A percentile compares a stretch with the other conserved stretches of the same genome.
Evolutionary conservation across 2,113 vertebrate genomes (phyloP).

Genomic region (Beaufortia kweichowensis): DNA sequence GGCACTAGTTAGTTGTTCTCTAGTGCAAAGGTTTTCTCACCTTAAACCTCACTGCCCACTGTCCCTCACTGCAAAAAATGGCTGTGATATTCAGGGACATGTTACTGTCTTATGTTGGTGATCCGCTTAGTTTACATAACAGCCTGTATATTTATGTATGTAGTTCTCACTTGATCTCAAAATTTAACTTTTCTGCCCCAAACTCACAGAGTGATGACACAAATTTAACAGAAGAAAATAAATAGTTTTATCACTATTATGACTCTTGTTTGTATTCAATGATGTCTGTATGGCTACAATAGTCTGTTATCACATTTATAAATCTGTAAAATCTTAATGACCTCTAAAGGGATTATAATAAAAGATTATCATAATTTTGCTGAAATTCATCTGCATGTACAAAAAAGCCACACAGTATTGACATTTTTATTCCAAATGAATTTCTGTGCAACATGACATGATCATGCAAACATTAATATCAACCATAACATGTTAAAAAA

Average conservation of each 20-base stretch:
- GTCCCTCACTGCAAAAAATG: slow-evolving; percentile 34
- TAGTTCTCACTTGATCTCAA: slow-evolving; percentile 66
- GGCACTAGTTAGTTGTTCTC: slow-evolving; percentile 41
- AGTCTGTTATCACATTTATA: no score
- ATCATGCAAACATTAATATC: background rate
- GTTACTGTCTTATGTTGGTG: slow-evolving; percentile 62
- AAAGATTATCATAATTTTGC: no score
- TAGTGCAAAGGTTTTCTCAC: slow-evolving; percentile 42
- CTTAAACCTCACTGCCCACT: slow-evolving; percentile 38
- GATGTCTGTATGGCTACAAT: background rate
- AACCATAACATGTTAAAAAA: background rate
- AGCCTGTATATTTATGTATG: slow-evolving; percentile 70
- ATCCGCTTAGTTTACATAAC: slow-evolving; percentile 69
- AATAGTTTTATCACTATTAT: slow-evolving; percentile 49
- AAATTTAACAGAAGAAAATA: slow-evolving; percentile 50
- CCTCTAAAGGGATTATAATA: no score
- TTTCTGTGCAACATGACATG: slow-evolving; percentile 1
- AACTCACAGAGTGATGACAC: slow-evolving; percentile 20
- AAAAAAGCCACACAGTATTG: slow-evolving; percentile 20
- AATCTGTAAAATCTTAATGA: no score
- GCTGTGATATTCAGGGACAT: slow-evolving; percentile 58
- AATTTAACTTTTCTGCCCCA: slow-evolving; percentile 53
- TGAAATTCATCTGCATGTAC: background rate
- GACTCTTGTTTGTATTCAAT: slow-evolving; percentile 19
- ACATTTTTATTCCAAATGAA: slow-evolving; percentile 14